Evolutionary conservation across 2,888 invertebrate species (phyloP), one percentile per base, ranked within the genome.

Genomic region (Steinernema carpocapsae): DNA sequence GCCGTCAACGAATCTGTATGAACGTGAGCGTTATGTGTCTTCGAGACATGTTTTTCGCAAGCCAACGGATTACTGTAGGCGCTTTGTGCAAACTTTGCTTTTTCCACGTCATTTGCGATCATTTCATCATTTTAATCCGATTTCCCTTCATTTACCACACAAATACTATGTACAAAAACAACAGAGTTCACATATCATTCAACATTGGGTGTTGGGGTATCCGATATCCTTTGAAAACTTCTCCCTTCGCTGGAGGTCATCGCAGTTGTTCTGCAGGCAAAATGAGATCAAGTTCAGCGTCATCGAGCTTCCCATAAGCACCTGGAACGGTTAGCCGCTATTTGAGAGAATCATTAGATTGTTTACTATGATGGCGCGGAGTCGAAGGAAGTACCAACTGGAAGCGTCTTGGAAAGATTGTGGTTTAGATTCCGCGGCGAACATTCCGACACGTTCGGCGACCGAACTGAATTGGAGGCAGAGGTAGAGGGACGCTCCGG

Each of bases 231-330:
- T 56, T 19, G 26, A 51, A 6, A 19, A 51, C 12, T 10, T 19
- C n/a, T 56, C 26, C 26, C 12, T 26, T 14, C 56, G 56, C 26
- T 22, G 56, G 2, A 24, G 6, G 12, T 56, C 56, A 26, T 26
- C 22, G 56, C 56, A 56, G 56, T 56, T 56, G 56, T 56, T 56
- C 56, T 56, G 56, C 4, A 26, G n/a, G 56, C 56, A 56, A 26
- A 56, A 56, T 6, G 56, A 56, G 56, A 24, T 56, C 56, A 56
- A 17, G 26, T 19, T 56, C 24, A 56, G 56, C 7, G 22, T 6
- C 6, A 26, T 56, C 6, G 56, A 56, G 56, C 56, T 26, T 14
- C 56, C 56, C 4, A 24, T 14, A 26, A 56, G 56, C 14, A 26
- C 22, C 56, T 56, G 26, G 17, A 56, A 56, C 6, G n/a, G 43